These are phyloP conservation scores for Eupristina koningsbergeri DNA, from an alignment of 1,140 invertebrate species.

Conservation along the genomic window DNA sequence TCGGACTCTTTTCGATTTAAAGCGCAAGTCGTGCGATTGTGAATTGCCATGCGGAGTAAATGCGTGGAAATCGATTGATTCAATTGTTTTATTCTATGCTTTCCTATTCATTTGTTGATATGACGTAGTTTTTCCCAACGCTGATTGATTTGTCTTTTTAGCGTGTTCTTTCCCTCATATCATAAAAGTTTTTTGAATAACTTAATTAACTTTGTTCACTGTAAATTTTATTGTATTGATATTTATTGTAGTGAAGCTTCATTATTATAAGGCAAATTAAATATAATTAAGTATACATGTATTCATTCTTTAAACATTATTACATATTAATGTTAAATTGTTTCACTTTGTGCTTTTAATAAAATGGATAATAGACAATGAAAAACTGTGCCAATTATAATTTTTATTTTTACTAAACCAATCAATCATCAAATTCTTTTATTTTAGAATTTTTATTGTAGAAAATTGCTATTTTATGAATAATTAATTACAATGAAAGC, in stretches of 20 bases:
- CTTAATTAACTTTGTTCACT: too few relatives aligned
- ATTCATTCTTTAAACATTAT: too few relatives aligned
- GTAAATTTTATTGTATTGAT: too few relatives aligned
- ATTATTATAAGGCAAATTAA: too few relatives aligned
- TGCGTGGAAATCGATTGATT: constrained; percentile 24
- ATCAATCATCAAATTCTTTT: too few relatives aligned
- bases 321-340: too few relatives aligned
- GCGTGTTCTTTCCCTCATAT: background rate
- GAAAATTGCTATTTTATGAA: background rate
- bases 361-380: background rate
- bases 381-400: background rate
- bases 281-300: too few relatives aligned
- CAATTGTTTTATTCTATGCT: background rate
- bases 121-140: background rate
- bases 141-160: too few relatives aligned
- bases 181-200: background rate
- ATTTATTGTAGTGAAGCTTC: too few relatives aligned
- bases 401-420: too few relatives aligned
- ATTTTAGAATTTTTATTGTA: background rate
- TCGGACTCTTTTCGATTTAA: background rate
- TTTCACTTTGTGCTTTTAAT: too few relatives aligned
- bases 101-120: background rate
- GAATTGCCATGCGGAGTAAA: constrained; percentile 3
- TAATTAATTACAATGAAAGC: background rate
- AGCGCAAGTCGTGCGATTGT: background rate